Evolutionary conservation across 2,888 invertebrate genomes (phyloP).

Genomic region (Drosophila mimica): DNA sequence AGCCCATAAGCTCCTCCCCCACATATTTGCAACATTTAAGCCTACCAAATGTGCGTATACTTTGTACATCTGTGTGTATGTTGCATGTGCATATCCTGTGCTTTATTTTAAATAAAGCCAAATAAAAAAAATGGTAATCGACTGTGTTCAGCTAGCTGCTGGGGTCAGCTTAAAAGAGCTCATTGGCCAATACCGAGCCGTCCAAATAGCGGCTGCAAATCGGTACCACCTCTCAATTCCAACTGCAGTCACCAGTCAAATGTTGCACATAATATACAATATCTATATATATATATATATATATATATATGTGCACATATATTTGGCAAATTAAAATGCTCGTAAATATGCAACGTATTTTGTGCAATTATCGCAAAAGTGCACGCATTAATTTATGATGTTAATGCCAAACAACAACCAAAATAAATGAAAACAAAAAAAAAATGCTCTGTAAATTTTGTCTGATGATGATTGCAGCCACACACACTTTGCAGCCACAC

Average conservation of each 20-base stretch:
- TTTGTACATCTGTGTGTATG: neutral
- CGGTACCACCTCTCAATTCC: slow-evolving; percentile 11
- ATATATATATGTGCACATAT: neutral
- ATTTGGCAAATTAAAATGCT: slow-evolving; percentile 30
- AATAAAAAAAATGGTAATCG: neutral
- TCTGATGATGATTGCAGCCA: slow-evolving; percentile 48
- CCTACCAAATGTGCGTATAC: neutral
- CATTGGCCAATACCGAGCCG: slow-evolving; percentile 28
- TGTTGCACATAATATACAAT: slow-evolving; percentile 2
- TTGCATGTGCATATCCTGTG: neutral
- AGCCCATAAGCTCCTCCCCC: neutral
- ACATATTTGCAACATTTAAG: neutral
- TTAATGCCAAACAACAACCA: slow-evolving; percentile 39
- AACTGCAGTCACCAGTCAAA: slow-evolving; percentile 13
- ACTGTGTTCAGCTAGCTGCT: neutral
- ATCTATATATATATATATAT: neutral
- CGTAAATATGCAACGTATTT: slow-evolving; percentile 67
- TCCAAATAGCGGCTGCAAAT: neutral
- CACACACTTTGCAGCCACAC: slow-evolving; percentile 29
- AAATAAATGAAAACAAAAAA: slow-evolving; percentile 21
- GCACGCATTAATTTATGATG: slow-evolving; percentile 54
- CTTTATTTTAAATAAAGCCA: slow-evolving; percentile 4
- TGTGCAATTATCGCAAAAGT: slow-evolving; percentile 57
- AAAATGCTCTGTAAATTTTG: slow-evolving; percentile 33
- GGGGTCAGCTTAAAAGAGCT: slow-evolving; percentile 2